phyloP scores from a whole-genome alignment of 2,113 vertebrate genomes.

The Oreochromis tanganicae region DNA sequence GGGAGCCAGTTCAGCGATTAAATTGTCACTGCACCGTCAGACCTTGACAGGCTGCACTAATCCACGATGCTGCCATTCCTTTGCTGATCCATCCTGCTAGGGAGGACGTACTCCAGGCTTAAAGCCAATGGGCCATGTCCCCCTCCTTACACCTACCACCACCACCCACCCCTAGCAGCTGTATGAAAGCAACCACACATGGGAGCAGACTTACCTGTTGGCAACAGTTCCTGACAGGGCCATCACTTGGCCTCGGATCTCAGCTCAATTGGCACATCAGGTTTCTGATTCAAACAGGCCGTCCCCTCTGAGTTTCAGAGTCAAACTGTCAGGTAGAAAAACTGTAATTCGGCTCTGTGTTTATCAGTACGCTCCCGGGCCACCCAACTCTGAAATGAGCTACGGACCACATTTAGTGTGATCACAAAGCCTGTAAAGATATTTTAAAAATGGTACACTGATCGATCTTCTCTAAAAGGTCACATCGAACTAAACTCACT shows the following conservation, averaged over 20 bases:
- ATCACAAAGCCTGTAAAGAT: not conserved
- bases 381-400: not conserved
- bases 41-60: constrained; percentile 70
- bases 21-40: constrained; percentile 69
- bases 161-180: not conserved
- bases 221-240: not conserved
- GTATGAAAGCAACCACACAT: constrained; percentile 14
- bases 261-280: not conserved
- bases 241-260: not conserved
- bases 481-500: not conserved
- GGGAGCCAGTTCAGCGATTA: constrained; percentile 64
- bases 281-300: not conserved
- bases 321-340: not conserved
- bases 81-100: constrained; percentile 49
- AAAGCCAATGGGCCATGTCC: constrained; percentile 57
- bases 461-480: not conserved
- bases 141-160: not conserved
- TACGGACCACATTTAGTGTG: not conserved
- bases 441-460: not conserved
- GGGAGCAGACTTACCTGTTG: constrained; percentile 33
- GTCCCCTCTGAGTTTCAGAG: not conserved
- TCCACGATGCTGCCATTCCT: constrained; percentile 55
- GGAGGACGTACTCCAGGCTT: constrained; percentile 44
- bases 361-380: not conserved
- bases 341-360: not conserved